phyloP scores from a whole-genome alignment of 2,113 vertebrate species.

The Tringa solitaria region DNA sequence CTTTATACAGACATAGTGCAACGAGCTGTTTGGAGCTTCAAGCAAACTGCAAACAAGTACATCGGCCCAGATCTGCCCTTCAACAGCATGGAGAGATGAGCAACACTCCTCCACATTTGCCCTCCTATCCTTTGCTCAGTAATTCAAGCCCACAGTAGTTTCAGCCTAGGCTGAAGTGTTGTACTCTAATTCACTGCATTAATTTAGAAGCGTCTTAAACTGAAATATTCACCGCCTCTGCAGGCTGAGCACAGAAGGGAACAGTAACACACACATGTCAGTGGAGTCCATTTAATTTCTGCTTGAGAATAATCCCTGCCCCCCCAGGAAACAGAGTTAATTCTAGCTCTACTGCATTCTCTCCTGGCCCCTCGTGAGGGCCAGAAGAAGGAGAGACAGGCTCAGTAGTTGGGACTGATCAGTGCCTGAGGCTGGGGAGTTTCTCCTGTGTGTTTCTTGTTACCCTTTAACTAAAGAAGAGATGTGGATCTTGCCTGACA shows the following conservation, averaged over 20 bases:
- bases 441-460: background rate
- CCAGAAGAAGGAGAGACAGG: background rate
- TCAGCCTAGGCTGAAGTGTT: background rate
- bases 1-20: background rate
- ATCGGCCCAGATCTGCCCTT: background rate
- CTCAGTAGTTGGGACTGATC: background rate
- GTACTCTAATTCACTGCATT: background rate
- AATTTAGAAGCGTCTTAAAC: background rate
- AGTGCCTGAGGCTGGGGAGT: background rate
- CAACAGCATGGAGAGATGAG: background rate
- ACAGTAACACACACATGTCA: background rate
- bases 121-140: background rate
- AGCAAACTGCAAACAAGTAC: background rate
- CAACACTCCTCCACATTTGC: background rate
- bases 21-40: background rate
- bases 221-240: background rate
- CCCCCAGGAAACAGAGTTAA: background rate
- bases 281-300: background rate
- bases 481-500: background rate
- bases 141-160: background rate
- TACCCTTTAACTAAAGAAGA: background rate
- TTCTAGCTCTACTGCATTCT: background rate
- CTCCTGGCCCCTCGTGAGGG: background rate
- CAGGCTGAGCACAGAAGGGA: background rate
- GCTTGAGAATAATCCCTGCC: background rate